Evolutionary conservation across 2,888 invertebrate species (phyloP), one percentile per base, ranked within the genome.

Genomic region (Agriopis marginaria): DNA sequence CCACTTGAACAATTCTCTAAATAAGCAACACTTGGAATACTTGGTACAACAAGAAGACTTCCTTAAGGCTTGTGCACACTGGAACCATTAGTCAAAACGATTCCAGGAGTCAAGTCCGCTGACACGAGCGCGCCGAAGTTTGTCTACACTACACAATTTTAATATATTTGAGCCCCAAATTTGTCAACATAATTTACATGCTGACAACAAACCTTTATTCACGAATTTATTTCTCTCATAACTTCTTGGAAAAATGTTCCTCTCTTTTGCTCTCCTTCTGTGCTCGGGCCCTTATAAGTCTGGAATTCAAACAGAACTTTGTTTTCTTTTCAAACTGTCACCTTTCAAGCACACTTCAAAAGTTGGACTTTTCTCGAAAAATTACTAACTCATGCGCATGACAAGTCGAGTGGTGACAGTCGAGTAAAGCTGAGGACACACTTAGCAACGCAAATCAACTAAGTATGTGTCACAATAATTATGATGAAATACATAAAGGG

Each of bases 301-400:
- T 23, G 47, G 11, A 59, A 55, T 45, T 14, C 61, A 69, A 66
- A 70, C 54, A 70, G 44, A n/a, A 59, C 32, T 58, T 60, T 72
- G 63, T 68, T 65, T 65, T 72, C 67, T 59, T 68, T 70, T 61
- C 55, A 55, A 72, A 68, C 65, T 72, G 72, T 70, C 65, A 70
- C 59, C 63, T 53, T 63, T 68, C 70, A 51, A 72, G 70, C 44
- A 67, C 67, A 72, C 69, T 72, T 61, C 59, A 72, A 66, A 60
- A 63, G 45, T 62, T 56, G 49, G 61, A 65, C 50, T 47, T 67
- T 72, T 67, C 66, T 54, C 23, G 47, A 58, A 64, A 67, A 70
- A 72, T 65, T 49, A 65, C 51, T 60, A 49, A 72, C 70, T 72
- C 72, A 70, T 65, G 72, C 65, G 65, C 67, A 72, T 59, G 63